These are phyloP conservation scores for Amaurobius ferox DNA, from an alignment of 2,888 invertebrate species.

Conservation along the genomic window DNA sequence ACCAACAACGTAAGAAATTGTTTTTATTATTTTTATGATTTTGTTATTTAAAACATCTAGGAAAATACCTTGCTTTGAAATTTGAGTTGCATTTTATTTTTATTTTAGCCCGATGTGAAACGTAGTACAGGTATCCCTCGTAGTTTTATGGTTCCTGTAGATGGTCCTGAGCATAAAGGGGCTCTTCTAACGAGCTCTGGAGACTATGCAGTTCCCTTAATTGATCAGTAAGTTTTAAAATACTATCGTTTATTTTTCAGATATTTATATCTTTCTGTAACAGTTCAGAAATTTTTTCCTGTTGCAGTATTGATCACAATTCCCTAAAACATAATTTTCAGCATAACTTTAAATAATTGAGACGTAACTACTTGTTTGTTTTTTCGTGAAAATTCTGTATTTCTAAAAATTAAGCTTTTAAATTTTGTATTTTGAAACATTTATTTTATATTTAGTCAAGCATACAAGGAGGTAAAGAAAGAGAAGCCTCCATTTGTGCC, in stretches of 20 bases:
- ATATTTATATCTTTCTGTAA: too few species aligned
- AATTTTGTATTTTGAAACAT: too few species aligned
- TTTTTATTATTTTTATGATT: slow-evolving; percentile 22
- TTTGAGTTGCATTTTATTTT: slow-evolving; percentile 49
- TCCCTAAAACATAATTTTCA: too few species aligned
- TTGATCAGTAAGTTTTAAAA: slow-evolving; percentile 85
- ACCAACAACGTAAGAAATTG: slow-evolving; percentile 80
- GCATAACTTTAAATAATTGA: too few species aligned
- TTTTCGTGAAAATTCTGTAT: too few species aligned
- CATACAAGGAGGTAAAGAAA: slow-evolving; percentile 86
- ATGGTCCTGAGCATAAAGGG: slow-evolving; percentile 90
- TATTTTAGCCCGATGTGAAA: slow-evolving; percentile 84
- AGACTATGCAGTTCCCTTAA: slow-evolving; percentile 90
- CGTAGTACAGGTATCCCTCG: slow-evolving; percentile 98
- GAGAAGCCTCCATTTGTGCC: slow-evolving; percentile 83
- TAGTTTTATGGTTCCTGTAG: slow-evolving; percentile 96
- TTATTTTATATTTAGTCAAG: slow-evolving; percentile 81
- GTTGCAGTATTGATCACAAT: too few species aligned
- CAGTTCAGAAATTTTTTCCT: too few species aligned
- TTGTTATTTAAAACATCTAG: slow-evolving; percentile 6
- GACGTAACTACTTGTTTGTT: too few species aligned
- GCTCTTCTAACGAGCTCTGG: slow-evolving; percentile 93
- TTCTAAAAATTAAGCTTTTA: too few species aligned
- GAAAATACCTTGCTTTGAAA: slow-evolving; percentile 7
- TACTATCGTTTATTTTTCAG: neutral